Base-by-base conservation (phyloP, 1,140 invertebrate species). In the Caenorhabditis inopinata region DNA sequence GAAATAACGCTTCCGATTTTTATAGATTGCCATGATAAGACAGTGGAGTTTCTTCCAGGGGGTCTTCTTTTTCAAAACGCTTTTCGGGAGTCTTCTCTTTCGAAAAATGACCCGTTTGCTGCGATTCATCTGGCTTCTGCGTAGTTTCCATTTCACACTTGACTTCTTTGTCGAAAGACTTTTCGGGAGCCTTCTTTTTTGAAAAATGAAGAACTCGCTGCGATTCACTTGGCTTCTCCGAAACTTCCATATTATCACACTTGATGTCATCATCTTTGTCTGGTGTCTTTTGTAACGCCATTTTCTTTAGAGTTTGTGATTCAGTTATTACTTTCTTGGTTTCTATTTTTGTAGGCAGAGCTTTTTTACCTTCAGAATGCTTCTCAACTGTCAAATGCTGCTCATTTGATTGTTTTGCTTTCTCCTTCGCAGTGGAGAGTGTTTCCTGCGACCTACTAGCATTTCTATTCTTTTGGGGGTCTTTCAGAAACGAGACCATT, bases 161-260 rank as follows among this genome's bases (percentile, higher is more conserved):
- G 29, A 32, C 53, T 7, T 7, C 7, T 32, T 62, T 12, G 14
- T 62, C n/a, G n/a, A n/a, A n/a, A n/a, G n/a, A n/a, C n/a, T 62
- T 62, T 7, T 32, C 29, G 4, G 53, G 53, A 25, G 2, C n/a
- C 11, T 32, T 62, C n/a, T 35, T 32, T n/a, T 35, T 62, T 16
- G 53, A 62, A 62, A 62, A 62, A 62, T 62, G 53, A n/a, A 62
- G 27, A 62, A n/a, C 35, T 3, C 53, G 53, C 1, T 62, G 27
- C 0, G 53, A 32, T 16, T 32, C 53, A 16, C 35, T 16, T 16
- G 25, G 14, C n/a, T 62, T 62, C 29, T 62, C 21, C 7, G 53
- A 62, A 32, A 62, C 53, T 62, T 62, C 53, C 16, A n/a, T n/a
- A n/a, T 35, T 32, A n/a, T 62, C 53, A n/a, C 53, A 62, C 16